Evolutionary conservation across 2,888 invertebrate species (phyloP), one percentile per base, ranked within the genome.

Genomic region (Stenolophus ochropezus): DNA sequence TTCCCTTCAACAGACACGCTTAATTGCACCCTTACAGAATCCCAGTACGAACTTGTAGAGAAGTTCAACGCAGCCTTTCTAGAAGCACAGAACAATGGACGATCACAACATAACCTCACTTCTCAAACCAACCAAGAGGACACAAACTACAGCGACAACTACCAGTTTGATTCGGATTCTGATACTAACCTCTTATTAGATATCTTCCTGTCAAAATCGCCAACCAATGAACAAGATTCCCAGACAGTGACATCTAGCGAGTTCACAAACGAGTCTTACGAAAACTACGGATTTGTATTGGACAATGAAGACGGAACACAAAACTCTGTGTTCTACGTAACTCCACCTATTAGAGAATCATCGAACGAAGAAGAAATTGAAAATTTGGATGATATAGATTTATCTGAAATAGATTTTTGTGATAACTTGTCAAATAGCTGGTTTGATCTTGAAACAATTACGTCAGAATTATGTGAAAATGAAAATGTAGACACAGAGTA

Each of bases 21-120:
- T 14, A 61, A 77, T 8, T 16, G 82, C 1, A 82, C 83, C 18
- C 33, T 85, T 20, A 84, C 84, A 2, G 84, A 85, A 58, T 86
- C 87, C 33, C 89, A 88, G 84, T 84, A 84, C n/a, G 89, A 89
- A 83, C 84, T 89, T 14, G 87, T 89, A 85, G 89, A 89, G 83
- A 89, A 89, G 84, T 89, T 89, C 85, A 89, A 89, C 82, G 84
- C 88, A 16, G 89, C 89, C 1, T 89, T 89, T 82, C 89, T 89
- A 85, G 88, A 89, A 82, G 89, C 89, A 8, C 89, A 89, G n/a
- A 73, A 4, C 65, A 33, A 69, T 18, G 33, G 65, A 6, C 14
- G 27, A 27, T 4, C 23, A 25, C 25, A 61, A 14, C 2, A 3
- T 3, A 61, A 20, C 11, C 16, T 18, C 21, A 6, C 23, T 8